phyloP scores from a whole-genome alignment of 2,113 vertebrate genomes.

The Lophius piscatorius region DNA sequence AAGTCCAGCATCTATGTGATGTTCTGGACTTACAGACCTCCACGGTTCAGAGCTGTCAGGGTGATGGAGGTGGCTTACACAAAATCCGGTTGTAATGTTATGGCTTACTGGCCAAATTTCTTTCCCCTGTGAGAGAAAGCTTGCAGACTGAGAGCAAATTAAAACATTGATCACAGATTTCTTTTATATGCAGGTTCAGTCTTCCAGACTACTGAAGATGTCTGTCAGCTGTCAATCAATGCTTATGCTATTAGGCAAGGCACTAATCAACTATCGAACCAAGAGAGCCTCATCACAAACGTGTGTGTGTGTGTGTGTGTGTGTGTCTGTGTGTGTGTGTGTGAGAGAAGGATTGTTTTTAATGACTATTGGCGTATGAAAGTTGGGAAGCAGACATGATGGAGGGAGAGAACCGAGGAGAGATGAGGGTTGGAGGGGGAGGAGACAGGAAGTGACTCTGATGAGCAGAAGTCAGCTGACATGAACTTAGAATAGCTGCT shows the following conservation, averaged over 20 bases:
- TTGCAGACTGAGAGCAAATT: too few species aligned
- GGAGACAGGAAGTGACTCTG: constrained; percentile 73
- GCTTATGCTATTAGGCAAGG: constrained; percentile 45
- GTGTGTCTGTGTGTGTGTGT: constrained; percentile 11
- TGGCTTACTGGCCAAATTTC: too few species aligned
- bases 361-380: constrained; percentile 75
- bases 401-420: constrained; percentile 40
- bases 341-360: constrained; percentile 64
- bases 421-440: constrained; percentile 48
- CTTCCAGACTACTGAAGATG: constrained; percentile 37
- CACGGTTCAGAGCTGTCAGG: too few species aligned
- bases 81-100: too few species aligned
- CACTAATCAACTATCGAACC: constrained; percentile 74
- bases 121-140: too few species aligned
- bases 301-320: constrained; percentile 2
- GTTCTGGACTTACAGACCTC: too few species aligned
- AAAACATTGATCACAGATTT: too few species aligned
- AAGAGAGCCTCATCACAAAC: constrained; percentile 31
- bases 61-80: too few species aligned
- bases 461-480: constrained; percentile 71
- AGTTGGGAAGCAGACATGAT: constrained; percentile 59
- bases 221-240: constrained; percentile 24
- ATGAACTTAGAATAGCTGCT: constrained; percentile 63
- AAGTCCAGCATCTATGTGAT: too few species aligned
- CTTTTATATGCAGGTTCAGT: constrained; percentile 29